Evolutionary conservation across 37 sponge, comb jelly and placozoan genomes (phyloP).

Genomic region (Hormiphora californensis): DNA sequence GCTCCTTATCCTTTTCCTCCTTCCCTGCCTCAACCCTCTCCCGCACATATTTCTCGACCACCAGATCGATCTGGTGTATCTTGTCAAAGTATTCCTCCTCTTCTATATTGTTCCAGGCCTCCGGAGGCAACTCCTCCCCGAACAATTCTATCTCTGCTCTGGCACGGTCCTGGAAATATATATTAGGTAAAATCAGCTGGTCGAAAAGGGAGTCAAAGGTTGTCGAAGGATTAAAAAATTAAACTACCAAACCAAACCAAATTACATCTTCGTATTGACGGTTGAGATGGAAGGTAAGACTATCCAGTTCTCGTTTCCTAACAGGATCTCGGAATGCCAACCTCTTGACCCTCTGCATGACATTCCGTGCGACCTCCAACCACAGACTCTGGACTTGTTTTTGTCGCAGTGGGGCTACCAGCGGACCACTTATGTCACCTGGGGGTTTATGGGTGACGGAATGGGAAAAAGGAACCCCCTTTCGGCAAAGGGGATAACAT

Average conservation of each 20-base stretch:
- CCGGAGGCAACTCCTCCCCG: neutral
- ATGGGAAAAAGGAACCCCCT: too few relatives aligned
- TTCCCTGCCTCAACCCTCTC: neutral
- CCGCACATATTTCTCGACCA: neutral
- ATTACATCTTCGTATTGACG: conserved; percentile 14
- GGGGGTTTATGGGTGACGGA: too few relatives aligned
- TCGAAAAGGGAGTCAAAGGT: neutral
- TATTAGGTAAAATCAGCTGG: too few relatives aligned
- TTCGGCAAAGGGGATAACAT: too few relatives aligned
- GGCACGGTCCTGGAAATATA: conserved; percentile 37
- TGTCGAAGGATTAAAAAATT: neutral
- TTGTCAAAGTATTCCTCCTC: conserved; percentile 39
- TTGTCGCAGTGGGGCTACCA: neutral
- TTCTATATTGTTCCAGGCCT: neutral
- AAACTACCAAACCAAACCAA: neutral
- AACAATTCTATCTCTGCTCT: neutral
- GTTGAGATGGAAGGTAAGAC: conserved; percentile 28
- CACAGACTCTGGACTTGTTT: conserved; percentile 27
- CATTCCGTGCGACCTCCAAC: conserved; percentile 40
- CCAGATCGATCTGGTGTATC: conserved; percentile 22
- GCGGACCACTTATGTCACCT: conserved; percentile 44
- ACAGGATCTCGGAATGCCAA: conserved; percentile 19
- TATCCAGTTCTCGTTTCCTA: conserved; percentile 35
- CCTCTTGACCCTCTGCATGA: conserved; percentile 44
- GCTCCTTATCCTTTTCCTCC: neutral